These are phyloP conservation scores for Orchesella flavescens DNA, from an alignment of 2,888 invertebrate genomes.

Conservation along the genomic window DNA sequence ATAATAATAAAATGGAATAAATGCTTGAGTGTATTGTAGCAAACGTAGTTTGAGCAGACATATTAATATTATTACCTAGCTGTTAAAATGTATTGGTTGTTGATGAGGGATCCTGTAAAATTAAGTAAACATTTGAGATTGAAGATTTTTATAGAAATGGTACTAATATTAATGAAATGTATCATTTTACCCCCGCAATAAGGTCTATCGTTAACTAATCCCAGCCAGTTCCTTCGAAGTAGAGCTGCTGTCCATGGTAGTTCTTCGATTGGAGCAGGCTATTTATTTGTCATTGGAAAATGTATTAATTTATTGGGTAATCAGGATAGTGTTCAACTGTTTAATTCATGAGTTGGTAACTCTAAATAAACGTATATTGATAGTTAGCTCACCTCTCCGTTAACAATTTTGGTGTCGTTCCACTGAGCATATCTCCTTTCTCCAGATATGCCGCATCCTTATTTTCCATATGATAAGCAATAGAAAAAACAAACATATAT, in stretches of 20 bases:
- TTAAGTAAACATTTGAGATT: neutral
- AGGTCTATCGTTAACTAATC: conserved; percentile 53
- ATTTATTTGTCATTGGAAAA: neutral
- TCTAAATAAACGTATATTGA: neutral
- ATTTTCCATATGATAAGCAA: too few relatives aligned
- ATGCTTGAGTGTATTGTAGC: neutral
- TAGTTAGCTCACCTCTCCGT: conserved; percentile 51
- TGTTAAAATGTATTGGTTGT: conserved; percentile 63
- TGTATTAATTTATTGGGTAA: neutral
- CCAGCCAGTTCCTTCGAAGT: conserved; percentile 66
- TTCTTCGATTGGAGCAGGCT: conserved; percentile 68
- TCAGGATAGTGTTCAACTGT: neutral
- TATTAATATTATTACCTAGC: conserved; percentile 45
- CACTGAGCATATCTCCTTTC: conserved; percentile 30
- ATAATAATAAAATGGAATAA: neutral
- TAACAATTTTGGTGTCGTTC: conserved; percentile 64
- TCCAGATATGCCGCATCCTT: conserved; percentile 61
- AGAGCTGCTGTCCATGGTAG: conserved; percentile 69
- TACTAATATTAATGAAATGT: neutral
- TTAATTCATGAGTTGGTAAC: neutral
- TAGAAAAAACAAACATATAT: too few relatives aligned
- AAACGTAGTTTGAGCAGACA: neutral
- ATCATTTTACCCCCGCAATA: conserved; percentile 45
- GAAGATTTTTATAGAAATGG: too few relatives aligned
- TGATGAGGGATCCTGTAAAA: conserved; percentile 50